Percentiles rank a stretch among this genome's conserved stretches.
Evolutionary conservation across 2,888 invertebrate species (phyloP).

Genomic region (Cephus rjabovi): DNA sequence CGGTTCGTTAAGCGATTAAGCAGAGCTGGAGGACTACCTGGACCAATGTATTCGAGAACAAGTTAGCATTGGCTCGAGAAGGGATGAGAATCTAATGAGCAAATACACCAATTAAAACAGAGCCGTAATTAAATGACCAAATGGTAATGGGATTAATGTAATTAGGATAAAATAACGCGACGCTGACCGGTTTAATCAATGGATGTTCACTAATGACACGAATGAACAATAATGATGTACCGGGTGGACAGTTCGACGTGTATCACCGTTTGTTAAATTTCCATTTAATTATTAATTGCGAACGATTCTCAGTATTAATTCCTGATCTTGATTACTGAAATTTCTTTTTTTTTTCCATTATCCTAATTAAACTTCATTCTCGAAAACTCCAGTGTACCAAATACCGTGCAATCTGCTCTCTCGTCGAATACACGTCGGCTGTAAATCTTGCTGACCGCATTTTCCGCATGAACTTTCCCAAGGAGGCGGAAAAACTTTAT

Average conservation of each 20-base stretch:
- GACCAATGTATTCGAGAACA: slow-evolving; percentile 11
- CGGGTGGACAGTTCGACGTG: not conserved
- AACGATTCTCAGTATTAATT: not conserved
- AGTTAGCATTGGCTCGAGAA: slow-evolving; percentile 13
- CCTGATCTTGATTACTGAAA: not conserved
- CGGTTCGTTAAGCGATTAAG: slow-evolving; percentile 35
- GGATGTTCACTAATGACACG: slow-evolving; percentile 45
- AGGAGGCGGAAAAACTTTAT: not conserved
- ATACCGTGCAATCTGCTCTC: not conserved
- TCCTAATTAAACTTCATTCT: not conserved
- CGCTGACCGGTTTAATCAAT: slow-evolving; percentile 48
- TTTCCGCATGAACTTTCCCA: not conserved
- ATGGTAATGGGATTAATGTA: slow-evolving; percentile 46
- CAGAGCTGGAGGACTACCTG: slow-evolving; percentile 15
- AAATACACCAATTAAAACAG: slow-evolving; percentile 54
- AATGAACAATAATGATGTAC: slow-evolving; percentile 23
- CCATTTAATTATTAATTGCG: not conserved
- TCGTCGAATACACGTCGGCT: not conserved
- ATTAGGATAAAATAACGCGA: slow-evolving; percentile 52
- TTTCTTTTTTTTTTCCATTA: not conserved
- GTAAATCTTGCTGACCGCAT: not conserved
- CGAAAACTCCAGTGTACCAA: not conserved
- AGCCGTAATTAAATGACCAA: slow-evolving; percentile 51
- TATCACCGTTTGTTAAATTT: not conserved
- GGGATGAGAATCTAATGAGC: slow-evolving; percentile 42